Base-by-base conservation (phyloP, 1,140 invertebrate species). In the Cotesia vestalis region DNA sequence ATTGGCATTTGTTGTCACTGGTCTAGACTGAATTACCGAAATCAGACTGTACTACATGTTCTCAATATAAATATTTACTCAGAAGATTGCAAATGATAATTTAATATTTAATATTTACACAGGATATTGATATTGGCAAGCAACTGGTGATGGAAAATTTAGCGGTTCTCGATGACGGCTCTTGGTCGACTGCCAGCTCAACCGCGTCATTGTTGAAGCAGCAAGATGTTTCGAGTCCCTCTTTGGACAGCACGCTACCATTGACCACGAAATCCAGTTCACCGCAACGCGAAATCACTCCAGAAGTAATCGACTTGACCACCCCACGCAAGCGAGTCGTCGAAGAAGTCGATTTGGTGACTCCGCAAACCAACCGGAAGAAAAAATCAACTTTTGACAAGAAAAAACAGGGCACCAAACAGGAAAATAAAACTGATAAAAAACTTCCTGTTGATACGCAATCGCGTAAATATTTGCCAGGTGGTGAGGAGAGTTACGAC, bases 111-210 rank as follows among this genome's bases (percentile, higher is more conserved):
- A 52, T 63, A 35, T 72, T 38, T 72, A 66, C 70, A 4, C 64
- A 83, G 81, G 69, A 77, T 4, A 75, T 83, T 36, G 79, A 82
- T 53, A 69, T 84, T 11, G 78, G 77, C 27, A 60, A 78, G 14
- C 73, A 78, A n/a, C 20, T 84, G 55, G 74, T 84, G 46, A 73
- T 69, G 3, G 77, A 79, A 4, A 71, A 69, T 46, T 34, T 80
- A 6, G 83, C 80, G 5, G 69, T 68, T 20, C 11, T 63, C 3
- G 73, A 76, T 1, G 72, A 73, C 34, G 78, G 74, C 5, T 38
- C 72, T 61, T 77, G 73, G 78, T 77, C 75, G 2, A 57, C 72
- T 17, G 69, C 77, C 8, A 78, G 76, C 60, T 77, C 77, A 14
- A 77, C 76, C 11, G 40, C 76, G 9, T 79, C 78, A 0, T 34